These are phyloP conservation scores for Sebastiscus tertius DNA, from an alignment of 2,797 vertebrate genomes.

Conservation along the genomic window DNA sequence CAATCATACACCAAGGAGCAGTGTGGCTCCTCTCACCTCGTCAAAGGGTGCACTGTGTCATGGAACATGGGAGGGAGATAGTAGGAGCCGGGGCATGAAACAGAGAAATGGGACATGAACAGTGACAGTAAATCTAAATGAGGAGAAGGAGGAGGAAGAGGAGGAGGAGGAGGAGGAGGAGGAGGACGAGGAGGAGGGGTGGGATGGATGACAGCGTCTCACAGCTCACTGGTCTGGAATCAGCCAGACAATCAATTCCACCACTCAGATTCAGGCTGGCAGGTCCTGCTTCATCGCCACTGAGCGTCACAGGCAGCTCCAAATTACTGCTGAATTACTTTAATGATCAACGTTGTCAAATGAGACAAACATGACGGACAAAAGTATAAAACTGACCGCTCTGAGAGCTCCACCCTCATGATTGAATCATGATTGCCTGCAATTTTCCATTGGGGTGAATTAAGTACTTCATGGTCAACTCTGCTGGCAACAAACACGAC, in stretches of 20 bases:
- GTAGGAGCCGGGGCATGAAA: constrained; percentile 12
- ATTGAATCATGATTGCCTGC: neutral
- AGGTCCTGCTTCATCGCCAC: constrained; percentile 32
- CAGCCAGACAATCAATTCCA: constrained; percentile 66
- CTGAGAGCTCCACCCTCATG: neutral
- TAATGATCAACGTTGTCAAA: constrained; percentile 5
- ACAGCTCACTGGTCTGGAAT: constrained; percentile 73
- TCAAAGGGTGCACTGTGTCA: constrained; percentile 37
- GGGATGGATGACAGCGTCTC: constrained; percentile 36
- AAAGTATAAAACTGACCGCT: neutral
- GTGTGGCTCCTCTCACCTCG: constrained; percentile 34
- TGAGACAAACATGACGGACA: neutral
- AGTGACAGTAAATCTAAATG: constrained; percentile 58
- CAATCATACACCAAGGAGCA: constrained; percentile 17
- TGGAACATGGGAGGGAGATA: constrained; percentile 19
- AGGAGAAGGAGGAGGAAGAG: constrained; percentile 9
- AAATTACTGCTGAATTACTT: constrained; percentile 21
- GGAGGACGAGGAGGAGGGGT: constrained; percentile 6
- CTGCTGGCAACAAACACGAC: neutral
- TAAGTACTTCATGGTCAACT: neutral
- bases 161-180: neutral
- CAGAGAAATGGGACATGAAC: constrained; percentile 32
- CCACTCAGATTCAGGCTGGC: constrained; percentile 45
- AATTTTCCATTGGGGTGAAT: neutral
- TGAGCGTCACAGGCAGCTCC: constrained; percentile 7